phyloP scores from a whole-genome alignment of 2,888 invertebrate genomes.

The Ochropleura plecta region DNA sequence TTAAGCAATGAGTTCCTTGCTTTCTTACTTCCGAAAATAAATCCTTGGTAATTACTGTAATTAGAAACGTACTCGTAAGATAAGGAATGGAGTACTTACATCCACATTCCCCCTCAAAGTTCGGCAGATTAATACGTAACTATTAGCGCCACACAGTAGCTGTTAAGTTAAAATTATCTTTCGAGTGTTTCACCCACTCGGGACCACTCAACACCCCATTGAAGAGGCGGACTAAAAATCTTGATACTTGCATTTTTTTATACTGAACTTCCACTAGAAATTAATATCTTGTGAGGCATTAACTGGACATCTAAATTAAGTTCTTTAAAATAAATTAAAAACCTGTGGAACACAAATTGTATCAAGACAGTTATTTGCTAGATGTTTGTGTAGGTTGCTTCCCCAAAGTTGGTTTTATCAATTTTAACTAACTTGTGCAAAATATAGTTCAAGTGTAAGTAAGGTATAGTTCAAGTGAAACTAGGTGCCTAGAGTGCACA shows the following conservation, averaged over 20 bases:
- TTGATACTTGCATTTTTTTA: slow-evolving; percentile 50
- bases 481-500: too few relatives aligned
- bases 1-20: too few relatives aligned
- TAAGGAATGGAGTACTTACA: background rate
- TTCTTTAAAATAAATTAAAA: too few relatives aligned
- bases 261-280: background rate
- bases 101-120: slow-evolving; percentile 24
- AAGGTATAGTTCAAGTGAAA: too few relatives aligned
- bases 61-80: background rate
- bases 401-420: too few relatives aligned
- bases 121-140: slow-evolving; percentile 60
- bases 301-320: too few relatives aligned
- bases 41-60: background rate
- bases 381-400: too few relatives aligned
- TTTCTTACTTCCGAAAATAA: background rate
- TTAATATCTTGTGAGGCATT: too few relatives aligned
- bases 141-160: slow-evolving; percentile 68
- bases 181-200: slow-evolving; percentile 67
- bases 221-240: background rate
- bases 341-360: too few relatives aligned
- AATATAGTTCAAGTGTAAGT: too few relatives aligned
- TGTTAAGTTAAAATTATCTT: slow-evolving; percentile 78
- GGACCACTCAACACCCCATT: slow-evolving; percentile 71
- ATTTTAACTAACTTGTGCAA: too few relatives aligned
- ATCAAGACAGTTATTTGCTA: too few relatives aligned